A percentile compares a stretch with the other conserved stretches of the same genome.
Evolutionary conservation across 1,140 invertebrate species (phyloP).

Genomic region (Drosophila nasuta): DNA sequence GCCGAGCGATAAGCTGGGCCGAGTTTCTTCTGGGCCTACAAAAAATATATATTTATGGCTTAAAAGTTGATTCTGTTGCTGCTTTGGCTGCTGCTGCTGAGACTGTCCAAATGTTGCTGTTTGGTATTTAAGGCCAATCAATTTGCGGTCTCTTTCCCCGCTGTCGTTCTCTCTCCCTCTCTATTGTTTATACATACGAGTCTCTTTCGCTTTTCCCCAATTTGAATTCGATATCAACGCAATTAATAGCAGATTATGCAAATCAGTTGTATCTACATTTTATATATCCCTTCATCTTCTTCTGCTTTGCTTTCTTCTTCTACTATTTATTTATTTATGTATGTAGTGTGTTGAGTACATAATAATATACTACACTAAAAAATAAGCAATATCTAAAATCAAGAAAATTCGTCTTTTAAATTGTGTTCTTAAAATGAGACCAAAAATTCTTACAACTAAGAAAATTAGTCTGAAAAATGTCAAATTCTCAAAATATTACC

Average conservation of each 20-base stretch:
- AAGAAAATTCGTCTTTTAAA: too few relatives aligned
- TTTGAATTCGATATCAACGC: constrained; percentile 63
- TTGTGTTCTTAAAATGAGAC: too few relatives aligned
- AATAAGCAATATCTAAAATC: too few relatives aligned
- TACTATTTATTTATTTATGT: neutral
- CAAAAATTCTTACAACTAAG: too few relatives aligned
- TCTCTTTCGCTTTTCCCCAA: constrained; percentile 38
- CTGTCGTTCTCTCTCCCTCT: constrained; percentile 24
- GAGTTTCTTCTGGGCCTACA: constrained; percentile 17
- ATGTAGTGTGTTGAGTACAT: constrained; percentile 11
- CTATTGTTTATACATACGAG: neutral
- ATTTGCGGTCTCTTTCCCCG: constrained; percentile 51
- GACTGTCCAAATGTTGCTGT: constrained; percentile 68
- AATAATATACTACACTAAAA: constrained; percentile 2
- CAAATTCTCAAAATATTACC: too few relatives aligned
- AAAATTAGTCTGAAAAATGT: too few relatives aligned
- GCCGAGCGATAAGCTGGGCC: constrained; percentile 39
- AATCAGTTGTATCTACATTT: constrained; percentile 55
- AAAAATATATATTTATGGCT: constrained; percentile 29
- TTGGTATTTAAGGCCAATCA: constrained; percentile 75
- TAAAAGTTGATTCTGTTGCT: constrained; percentile 13
- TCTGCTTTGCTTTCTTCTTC: neutral
- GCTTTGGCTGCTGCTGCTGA: constrained; percentile 22
- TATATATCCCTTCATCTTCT: neutral
- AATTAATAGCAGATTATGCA: constrained; percentile 83